Percentiles rank a stretch among this genome's conserved stretches.
Evolutionary conservation across 2,797 vertebrate species (phyloP).

Genomic region (Podarcis siculus): DNA sequence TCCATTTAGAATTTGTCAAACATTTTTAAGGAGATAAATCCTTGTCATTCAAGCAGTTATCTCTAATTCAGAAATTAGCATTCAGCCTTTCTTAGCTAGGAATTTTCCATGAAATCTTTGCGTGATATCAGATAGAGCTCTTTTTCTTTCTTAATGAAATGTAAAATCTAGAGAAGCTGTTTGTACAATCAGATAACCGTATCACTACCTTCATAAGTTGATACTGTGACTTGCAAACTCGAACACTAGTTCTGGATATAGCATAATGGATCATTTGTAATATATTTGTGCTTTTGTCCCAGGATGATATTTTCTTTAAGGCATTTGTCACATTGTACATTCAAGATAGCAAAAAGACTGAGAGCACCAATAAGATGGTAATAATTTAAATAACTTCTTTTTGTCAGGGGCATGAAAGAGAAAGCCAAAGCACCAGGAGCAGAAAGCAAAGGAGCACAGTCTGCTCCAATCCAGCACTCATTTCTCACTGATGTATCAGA

Average conservation of each 20-base stretch:
- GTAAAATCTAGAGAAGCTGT: background rate
- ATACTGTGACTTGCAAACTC: background rate
- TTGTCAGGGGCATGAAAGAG: constrained; percentile 83
- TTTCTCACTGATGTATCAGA: constrained; percentile 98
- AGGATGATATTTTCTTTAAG: background rate
- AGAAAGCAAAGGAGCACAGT: constrained; percentile 80
- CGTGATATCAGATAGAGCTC: background rate
- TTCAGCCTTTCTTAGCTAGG: background rate
- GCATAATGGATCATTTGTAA: background rate
- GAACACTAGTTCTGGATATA: background rate
- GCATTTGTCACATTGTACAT: background rate
- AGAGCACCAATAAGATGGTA: constrained; percentile 11
- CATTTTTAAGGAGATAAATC: too few relatives aligned
- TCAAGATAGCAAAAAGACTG: background rate
- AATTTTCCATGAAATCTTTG: background rate
- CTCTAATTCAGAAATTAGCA: background rate
- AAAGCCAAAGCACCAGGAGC: constrained; percentile 84
- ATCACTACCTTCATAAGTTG: background rate
- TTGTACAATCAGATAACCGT: background rate
- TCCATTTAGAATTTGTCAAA: too few relatives aligned
- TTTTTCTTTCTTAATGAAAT: background rate
- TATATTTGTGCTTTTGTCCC: background rate
- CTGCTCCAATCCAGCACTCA: constrained; percentile 90
- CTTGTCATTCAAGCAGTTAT: background rate
- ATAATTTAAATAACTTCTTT: background rate